Evolutionary conservation across 2,113 vertebrate species (phyloP).

Genomic region (Caracal caracal): DNA sequence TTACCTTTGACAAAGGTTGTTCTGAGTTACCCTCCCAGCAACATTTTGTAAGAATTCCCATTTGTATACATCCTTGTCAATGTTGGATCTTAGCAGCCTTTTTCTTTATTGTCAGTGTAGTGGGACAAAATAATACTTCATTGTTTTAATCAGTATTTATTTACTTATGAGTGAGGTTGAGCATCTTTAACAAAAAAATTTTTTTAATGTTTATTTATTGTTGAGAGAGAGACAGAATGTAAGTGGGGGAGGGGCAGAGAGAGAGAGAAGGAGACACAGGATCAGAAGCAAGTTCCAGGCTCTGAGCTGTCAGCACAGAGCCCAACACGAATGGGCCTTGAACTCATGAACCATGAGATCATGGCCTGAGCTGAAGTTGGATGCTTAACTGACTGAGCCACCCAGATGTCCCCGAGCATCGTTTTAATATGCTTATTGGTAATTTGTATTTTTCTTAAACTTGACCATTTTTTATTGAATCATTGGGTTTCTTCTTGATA

Average conservation of each 20-base stretch:
- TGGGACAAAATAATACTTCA: background rate
- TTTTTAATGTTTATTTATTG: too few relatives aligned
- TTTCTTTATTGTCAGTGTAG: background rate
- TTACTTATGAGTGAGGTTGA: constrained; percentile 39
- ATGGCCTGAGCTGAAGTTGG: too few relatives aligned
- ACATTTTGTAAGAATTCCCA: background rate
- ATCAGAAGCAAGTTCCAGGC: too few relatives aligned
- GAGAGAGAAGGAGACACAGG: too few relatives aligned
- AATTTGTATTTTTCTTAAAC: constrained; percentile 44
- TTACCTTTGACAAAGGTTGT: background rate
- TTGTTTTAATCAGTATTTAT: constrained; percentile 24
- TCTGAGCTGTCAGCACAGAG: too few relatives aligned
- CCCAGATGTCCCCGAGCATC: background rate
- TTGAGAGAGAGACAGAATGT: too few relatives aligned
- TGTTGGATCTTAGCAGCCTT: background rate
- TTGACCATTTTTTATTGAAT: constrained; percentile 48
- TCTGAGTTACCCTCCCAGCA: background rate
- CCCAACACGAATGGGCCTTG: too few relatives aligned
- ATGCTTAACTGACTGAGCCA: too few relatives aligned
- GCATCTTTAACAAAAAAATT: background rate
- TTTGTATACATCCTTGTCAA: background rate
- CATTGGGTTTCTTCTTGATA: constrained; percentile 24
- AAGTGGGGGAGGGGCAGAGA: too few relatives aligned
- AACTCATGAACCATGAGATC: too few relatives aligned
- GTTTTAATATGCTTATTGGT: constrained; percentile 41